These are phyloP conservation scores for Glandiceps talaboti DNA, from an alignment of 53 echinoderm and acorn worm species.

Conservation along the genomic window DNA sequence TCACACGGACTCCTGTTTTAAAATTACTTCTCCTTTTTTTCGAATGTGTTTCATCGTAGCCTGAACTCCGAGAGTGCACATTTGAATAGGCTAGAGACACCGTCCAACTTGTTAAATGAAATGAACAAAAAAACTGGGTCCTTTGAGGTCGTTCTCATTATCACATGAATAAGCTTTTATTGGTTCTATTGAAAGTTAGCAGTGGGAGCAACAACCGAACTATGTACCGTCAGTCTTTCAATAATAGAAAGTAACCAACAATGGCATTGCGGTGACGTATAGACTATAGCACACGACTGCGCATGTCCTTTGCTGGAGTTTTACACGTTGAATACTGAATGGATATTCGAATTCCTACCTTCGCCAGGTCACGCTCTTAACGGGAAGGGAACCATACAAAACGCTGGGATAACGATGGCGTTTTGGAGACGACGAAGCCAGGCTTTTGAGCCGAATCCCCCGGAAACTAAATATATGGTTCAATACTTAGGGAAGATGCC, in stretches of 20 bases:
- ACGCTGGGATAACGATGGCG: slow-evolving; percentile 35
- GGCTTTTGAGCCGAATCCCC: slow-evolving; percentile 40
- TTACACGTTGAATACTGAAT: neutral
- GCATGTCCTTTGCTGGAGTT: neutral
- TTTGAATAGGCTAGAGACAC: no score
- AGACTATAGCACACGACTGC: neutral
- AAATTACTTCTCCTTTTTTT: no score
- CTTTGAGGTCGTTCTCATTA: neutral
- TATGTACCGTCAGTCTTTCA: neutral
- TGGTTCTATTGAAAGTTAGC: neutral
- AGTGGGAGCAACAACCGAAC: neutral
- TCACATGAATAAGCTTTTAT: neutral
- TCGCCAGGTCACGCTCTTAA: neutral
- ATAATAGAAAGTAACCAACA: neutral
- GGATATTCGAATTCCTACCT: neutral
- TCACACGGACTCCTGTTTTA: no score
- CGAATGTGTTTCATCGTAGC: no score
- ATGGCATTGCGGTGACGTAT: neutral
- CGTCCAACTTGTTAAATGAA: no score
- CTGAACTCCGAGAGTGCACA: no score
- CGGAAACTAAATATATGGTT: slow-evolving; percentile 28
- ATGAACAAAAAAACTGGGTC: no score
- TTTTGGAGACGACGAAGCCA: slow-evolving; percentile 63
- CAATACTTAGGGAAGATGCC: slow-evolving; percentile 45
- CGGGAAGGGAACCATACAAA: neutral